These are phyloP conservation scores for Orchesella flavescens DNA, from an alignment of 2,888 invertebrate species.

Conservation along the genomic window DNA sequence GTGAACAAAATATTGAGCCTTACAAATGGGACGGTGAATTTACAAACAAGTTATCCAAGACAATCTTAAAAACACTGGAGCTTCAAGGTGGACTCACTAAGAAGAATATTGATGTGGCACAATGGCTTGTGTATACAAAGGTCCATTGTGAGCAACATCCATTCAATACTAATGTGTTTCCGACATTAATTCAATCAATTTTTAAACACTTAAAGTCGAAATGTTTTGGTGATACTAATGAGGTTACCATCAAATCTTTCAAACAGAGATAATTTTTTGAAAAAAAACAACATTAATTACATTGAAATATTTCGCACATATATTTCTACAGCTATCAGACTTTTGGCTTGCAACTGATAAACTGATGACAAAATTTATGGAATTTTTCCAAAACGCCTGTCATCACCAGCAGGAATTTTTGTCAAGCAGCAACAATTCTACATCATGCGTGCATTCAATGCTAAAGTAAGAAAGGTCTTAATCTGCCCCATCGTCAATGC, in stretches of 20 bases:
- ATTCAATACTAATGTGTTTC: slow-evolving; percentile 86
- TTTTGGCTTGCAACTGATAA: slow-evolving; percentile 72
- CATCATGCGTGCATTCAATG: slow-evolving; percentile 69
- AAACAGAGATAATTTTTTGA: too few relatives aligned
- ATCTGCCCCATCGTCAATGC: too few relatives aligned
- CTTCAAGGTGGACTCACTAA: slow-evolving; percentile 91
- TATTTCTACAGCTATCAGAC: slow-evolving; percentile 67
- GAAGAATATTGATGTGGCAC: slow-evolving; percentile 81
- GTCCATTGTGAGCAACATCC: slow-evolving; percentile 86
- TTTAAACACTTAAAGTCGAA: slow-evolving; percentile 80
- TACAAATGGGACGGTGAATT: slow-evolving; percentile 92
- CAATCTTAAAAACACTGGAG: slow-evolving; percentile 91
- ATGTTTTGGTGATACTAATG: slow-evolving; percentile 78
- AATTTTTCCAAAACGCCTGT: slow-evolving; percentile 69
- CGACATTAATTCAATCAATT: slow-evolving; percentile 83
- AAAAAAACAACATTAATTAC: too few relatives aligned
- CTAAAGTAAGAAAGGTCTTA: slow-evolving; percentile 63
- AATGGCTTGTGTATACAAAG: slow-evolving; percentile 86
- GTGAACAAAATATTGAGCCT: slow-evolving; percentile 82
- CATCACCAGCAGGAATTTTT: slow-evolving; percentile 59
- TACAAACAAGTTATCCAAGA: slow-evolving; percentile 82
- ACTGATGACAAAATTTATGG: slow-evolving; percentile 69
- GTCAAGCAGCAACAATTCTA: slow-evolving; percentile 58
- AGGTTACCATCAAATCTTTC: too few relatives aligned
- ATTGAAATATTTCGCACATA: too few relatives aligned